Evolutionary conservation across 2,113 vertebrate genomes (phyloP).

Genomic region (Notothenia coriiceps): DNA sequence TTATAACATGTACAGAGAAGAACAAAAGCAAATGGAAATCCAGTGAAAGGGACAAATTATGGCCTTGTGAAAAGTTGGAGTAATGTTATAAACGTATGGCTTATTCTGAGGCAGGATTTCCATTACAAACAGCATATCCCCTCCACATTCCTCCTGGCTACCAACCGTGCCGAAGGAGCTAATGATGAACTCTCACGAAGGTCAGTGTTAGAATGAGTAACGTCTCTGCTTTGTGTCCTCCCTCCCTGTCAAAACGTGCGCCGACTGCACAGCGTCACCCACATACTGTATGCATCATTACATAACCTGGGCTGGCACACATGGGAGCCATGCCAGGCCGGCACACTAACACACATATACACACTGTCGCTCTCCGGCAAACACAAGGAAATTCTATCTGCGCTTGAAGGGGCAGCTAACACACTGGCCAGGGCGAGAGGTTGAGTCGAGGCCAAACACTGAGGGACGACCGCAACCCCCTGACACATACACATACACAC

Average conservation of each 20-base stretch:
- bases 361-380: conserved; percentile 40
- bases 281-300: conserved; percentile 35
- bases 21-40: conserved; percentile 9
- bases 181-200: conserved; percentile 71
- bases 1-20: conserved; percentile 20
- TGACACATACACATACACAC: conserved; percentile 16
- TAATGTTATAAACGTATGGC: conserved; percentile 24
- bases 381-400: conserved; percentile 61
- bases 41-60: neutral
- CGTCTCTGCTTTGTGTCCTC: neutral
- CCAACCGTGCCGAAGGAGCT: conserved; percentile 30
- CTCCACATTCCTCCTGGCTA: conserved; percentile 50
- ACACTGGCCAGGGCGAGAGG: conserved; percentile 47
- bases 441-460: conserved; percentile 40
- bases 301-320: conserved; percentile 51
- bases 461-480: conserved; percentile 29
- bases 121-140: conserved; percentile 37
- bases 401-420: conserved; percentile 52
- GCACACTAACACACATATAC: conserved; percentile 38
- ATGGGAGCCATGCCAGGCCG: conserved; percentile 27
- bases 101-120: conserved; percentile 24
- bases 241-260: conserved; percentile 19
- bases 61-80: neutral
- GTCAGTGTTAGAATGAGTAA: conserved; percentile 53
- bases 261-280: conserved; percentile 39